Conservation (phyloP, 1,140 invertebrate species). For the Heliconius hewitsoni region DNA sequence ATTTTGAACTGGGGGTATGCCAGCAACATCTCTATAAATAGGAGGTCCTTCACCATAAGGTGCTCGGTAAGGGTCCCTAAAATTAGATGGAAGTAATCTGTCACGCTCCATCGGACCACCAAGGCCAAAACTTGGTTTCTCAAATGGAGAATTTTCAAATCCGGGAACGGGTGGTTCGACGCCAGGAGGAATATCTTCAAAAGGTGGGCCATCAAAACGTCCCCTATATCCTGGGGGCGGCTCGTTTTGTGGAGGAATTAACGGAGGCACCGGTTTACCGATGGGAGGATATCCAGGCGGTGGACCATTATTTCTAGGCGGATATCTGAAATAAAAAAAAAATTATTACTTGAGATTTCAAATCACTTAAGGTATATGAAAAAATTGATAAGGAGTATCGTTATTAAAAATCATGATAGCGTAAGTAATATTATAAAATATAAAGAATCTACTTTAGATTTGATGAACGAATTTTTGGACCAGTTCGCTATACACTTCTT, state of each 20-base stretch:
- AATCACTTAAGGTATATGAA: not conserved
- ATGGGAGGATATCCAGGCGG: constrained; percentile 61
- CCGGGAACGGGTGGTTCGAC: constrained; percentile 81
- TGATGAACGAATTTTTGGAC: no score
- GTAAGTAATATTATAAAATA: not conserved
- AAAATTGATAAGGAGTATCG: not conserved
- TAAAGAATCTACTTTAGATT: not conserved
- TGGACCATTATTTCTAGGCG: constrained; percentile 62
- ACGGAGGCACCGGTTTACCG: constrained; percentile 56
- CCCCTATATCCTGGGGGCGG: constrained; percentile 64
- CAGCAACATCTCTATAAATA: constrained; percentile 59
- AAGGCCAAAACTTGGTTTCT: constrained; percentile 69
- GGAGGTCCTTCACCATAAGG: constrained; percentile 60
- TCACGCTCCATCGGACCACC: constrained; percentile 66
- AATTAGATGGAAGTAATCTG: constrained; percentile 62
- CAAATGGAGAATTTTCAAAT: constrained; percentile 78
- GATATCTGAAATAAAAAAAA: constrained; percentile 66
- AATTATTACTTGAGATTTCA: not conserved
- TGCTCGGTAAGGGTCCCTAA: constrained; percentile 67
- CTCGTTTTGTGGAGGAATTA: constrained; percentile 48
- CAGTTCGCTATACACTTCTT: no score
- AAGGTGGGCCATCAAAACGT: constrained; percentile 68
- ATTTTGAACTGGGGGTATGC: constrained; percentile 51
- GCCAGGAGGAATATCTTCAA: constrained; percentile 76
- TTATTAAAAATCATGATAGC: not conserved